A percentile compares a stretch with the other conserved stretches of the same genome.
These are phyloP conservation scores for Epinotia bilunana DNA, from an alignment of 2,888 invertebrate genomes.

Conservation along the genomic window DNA sequence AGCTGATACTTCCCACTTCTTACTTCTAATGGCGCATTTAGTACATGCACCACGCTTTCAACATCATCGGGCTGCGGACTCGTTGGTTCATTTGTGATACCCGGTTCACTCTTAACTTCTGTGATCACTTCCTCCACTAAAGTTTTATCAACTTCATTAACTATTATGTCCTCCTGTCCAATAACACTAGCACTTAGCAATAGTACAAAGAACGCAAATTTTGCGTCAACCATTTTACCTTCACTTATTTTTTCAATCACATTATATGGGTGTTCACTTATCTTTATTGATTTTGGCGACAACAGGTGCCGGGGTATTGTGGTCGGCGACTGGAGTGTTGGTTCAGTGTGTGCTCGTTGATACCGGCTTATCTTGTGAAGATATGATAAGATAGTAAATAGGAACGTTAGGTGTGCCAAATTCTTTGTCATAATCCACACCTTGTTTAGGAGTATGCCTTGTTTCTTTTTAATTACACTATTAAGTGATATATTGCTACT, in stretches of 20 bases:
- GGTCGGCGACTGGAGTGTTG: slow-evolving; percentile 68
- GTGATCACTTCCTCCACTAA: slow-evolving; percentile 47
- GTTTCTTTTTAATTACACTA: slow-evolving; percentile 27
- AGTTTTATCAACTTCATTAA: slow-evolving; percentile 62
- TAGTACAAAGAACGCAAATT: slow-evolving; percentile 65
- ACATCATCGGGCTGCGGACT: slow-evolving; percentile 45
- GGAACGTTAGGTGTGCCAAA: slow-evolving; percentile 83
- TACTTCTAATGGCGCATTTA: slow-evolving; percentile 60
- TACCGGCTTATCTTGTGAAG: slow-evolving; percentile 74
- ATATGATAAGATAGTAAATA: slow-evolving; percentile 82
- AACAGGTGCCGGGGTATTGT: slow-evolving; percentile 74
- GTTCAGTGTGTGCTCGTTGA: slow-evolving; percentile 75
- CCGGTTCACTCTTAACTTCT: slow-evolving; percentile 45
- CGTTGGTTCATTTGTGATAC: slow-evolving; percentile 35
- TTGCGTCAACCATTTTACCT: slow-evolving; percentile 71
- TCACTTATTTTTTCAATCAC: slow-evolving; percentile 64
- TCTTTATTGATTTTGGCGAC: slow-evolving; percentile 61
- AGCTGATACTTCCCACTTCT: slow-evolving; percentile 77
- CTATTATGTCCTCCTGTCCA: slow-evolving; percentile 66
- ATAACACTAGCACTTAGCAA: slow-evolving; percentile 73
- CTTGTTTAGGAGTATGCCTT: slow-evolving; percentile 41
- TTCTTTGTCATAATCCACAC: slow-evolving; percentile 78
- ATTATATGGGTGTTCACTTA: slow-evolving; percentile 64
- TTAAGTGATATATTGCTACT: neutral
- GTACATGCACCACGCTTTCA: slow-evolving; percentile 49